phyloP scores from a whole-genome alignment of 2,113 vertebrate genomes.

The Corythornis vintsioides region DNA sequence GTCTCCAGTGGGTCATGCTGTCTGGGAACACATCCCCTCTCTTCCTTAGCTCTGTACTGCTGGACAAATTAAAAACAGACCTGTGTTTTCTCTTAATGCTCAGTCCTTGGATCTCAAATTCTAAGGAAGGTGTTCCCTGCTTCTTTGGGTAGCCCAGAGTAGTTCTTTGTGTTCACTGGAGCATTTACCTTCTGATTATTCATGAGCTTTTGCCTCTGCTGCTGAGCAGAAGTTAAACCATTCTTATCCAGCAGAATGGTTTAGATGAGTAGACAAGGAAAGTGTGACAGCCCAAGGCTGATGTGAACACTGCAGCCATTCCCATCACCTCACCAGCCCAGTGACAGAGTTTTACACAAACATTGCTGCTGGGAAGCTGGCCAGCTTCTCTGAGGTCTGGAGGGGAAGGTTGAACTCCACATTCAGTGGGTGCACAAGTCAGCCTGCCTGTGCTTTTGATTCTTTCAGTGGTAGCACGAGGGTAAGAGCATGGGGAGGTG shows the following conservation, averaged over 20 bases:
- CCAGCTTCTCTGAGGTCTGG: neutral
- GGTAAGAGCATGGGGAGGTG: rapidly evolving
- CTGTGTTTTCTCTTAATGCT: neutral
- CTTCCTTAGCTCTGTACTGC: neutral
- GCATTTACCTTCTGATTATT: neutral
- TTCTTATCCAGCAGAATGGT: neutral
- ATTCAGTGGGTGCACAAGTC: neutral
- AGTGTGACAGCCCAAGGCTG: neutral
- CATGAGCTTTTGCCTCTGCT: neutral
- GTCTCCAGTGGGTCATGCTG: neutral
- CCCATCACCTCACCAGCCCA: neutral
- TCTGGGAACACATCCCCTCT: neutral
- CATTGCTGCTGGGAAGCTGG: neutral
- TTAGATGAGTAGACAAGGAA: neutral
- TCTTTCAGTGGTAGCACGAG: neutral
- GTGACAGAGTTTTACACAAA: neutral
- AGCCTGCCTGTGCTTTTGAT: neutral
- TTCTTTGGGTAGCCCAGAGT: neutral
- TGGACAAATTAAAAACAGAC: neutral
- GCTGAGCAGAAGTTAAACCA: neutral
- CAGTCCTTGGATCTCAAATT: neutral
- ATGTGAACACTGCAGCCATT: neutral
- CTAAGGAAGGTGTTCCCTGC: neutral
- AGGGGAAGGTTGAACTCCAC: neutral
- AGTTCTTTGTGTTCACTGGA: neutral